Percentiles rank a stretch among this genome's conserved stretches.
These are phyloP conservation scores for Microtus richardsoni DNA, from an alignment of 2,113 vertebrate species.

Conservation along the genomic window DNA sequence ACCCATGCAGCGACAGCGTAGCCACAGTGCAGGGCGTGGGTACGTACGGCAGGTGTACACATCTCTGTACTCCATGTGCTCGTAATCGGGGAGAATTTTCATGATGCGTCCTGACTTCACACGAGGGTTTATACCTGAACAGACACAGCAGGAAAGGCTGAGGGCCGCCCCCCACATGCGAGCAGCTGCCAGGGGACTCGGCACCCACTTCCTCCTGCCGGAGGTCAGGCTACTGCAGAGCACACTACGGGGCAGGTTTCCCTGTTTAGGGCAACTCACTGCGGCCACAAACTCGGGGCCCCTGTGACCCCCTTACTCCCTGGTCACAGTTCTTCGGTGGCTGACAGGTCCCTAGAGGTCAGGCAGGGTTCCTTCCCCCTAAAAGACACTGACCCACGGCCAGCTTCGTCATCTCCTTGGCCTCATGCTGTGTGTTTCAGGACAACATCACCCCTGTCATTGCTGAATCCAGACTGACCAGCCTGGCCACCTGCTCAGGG, in stretches of 20 bases:
- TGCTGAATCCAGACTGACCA: neutral
- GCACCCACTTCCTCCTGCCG: neutral
- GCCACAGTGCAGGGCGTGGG: constrained; percentile 38
- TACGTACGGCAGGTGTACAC: constrained; percentile 96
- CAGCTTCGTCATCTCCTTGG: neutral
- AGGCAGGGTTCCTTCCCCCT: too few relatives aligned
- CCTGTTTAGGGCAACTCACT: rapidly evolving
- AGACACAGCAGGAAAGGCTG: constrained; percentile 86
- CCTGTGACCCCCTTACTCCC: neutral
- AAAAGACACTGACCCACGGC: neutral
- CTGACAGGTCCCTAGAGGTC: rapidly evolving
- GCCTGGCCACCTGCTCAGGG: neutral
- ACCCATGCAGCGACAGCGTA: constrained; percentile 79
- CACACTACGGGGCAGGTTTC: neutral
- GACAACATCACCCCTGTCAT: neutral
- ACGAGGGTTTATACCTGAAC: constrained; percentile 95
- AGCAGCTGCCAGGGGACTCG: neutral
- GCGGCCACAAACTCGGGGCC: neutral
- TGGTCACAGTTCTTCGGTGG: rapidly evolving
- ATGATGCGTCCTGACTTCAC: constrained; percentile 96
- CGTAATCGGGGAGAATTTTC: constrained; percentile 96
- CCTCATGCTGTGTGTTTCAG: neutral
- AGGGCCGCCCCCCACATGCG: neutral
- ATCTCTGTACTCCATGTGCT: constrained; percentile 96
- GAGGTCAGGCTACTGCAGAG: neutral